Evolutionary conservation across 2,113 vertebrate species (phyloP).

Genomic region (Hystrix brachyura): DNA sequence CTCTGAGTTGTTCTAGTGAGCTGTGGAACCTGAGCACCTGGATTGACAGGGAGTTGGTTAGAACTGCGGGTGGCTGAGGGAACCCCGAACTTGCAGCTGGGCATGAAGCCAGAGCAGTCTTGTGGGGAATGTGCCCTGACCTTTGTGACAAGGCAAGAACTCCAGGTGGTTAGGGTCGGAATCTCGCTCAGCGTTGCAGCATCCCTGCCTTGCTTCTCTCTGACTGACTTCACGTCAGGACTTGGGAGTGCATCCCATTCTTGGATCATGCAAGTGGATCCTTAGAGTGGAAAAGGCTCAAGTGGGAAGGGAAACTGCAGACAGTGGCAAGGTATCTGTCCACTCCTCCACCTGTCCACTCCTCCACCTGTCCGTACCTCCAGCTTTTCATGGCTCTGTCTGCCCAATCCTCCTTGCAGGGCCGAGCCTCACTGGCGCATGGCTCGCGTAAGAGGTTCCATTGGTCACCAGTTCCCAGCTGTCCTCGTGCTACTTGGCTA

Average conservation of each 20-base stretch:
- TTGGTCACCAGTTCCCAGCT: not conserved
- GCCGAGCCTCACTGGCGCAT: fast-evolving
- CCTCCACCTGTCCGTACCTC: not conserved
- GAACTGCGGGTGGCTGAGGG: not conserved
- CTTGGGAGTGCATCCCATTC: not conserved
- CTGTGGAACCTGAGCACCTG: not conserved
- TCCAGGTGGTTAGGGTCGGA: fast-evolving
- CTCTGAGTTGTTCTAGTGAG: not conserved
- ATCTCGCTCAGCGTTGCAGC: fast-evolving
- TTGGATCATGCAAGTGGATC: fast-evolving
- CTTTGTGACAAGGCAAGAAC: fast-evolving
- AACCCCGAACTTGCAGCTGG: not conserved
- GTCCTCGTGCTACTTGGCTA: not conserved
- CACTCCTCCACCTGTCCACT: not conserved
- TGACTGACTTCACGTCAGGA: not conserved
- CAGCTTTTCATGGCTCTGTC: not conserved
- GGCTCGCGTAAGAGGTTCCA: not conserved
- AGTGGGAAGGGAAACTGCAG: fast-evolving
- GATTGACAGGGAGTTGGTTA: not conserved
- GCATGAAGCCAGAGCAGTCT: not conserved
- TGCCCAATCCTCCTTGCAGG: not conserved
- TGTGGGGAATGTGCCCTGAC: not conserved
- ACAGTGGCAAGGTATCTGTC: not conserved
- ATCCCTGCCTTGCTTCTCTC: not conserved
- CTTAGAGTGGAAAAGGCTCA: not conserved